Base-by-base conservation (phyloP, 2,113 vertebrate species). In the Muscicapa adusta region DNA sequence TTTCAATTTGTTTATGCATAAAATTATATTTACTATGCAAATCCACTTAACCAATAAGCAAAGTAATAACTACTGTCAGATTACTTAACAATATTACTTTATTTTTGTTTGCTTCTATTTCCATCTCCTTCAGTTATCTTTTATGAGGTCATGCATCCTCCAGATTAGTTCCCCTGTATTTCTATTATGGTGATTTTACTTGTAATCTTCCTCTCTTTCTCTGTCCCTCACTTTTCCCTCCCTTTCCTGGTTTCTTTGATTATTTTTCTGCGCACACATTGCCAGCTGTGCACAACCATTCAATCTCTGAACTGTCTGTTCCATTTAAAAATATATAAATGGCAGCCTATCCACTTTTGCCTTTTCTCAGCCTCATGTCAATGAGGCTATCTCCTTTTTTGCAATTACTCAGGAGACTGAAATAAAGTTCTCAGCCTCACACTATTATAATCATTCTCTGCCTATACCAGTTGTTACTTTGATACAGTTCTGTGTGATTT, bases 301-400 rank as follows among this genome's bases (percentile, higher is more conserved):
- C 90, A 40, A 74, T 88, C 93, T 93, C 82, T 68, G 65, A 94
- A 56, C 78, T 94, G 89, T 71, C 86, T 5, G 2, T 74, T 96
- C 75, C 58, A 51, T 90, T 95, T 94, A 79, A 88, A 94, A 92
- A 78, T 40, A 73, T 51, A 87, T 53, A 84, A 91, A 66, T 61
- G 81, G 67, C 77, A 91, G 23, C 36, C 43, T 47, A 57, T 73
- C 79, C 84, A 54, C 71, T 94, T 80, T 71, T 57, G 24, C 89
- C 47, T 83, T 67, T 92, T 76, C 58, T 75, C 51, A 94, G 72
- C 43, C 53, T 92, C 33, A 20, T 60, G 62, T 67, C 76, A 81
- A 34, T 12, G 63, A 75, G 74, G 76, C 80, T 94, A 78, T 85
- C 38, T 57, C 87, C 89, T 91, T 83, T 76, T 15, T 58, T 85